phyloP scores from a whole-genome alignment of 1,140 invertebrate genomes.

The Pogonognathellus flavescens region DNA sequence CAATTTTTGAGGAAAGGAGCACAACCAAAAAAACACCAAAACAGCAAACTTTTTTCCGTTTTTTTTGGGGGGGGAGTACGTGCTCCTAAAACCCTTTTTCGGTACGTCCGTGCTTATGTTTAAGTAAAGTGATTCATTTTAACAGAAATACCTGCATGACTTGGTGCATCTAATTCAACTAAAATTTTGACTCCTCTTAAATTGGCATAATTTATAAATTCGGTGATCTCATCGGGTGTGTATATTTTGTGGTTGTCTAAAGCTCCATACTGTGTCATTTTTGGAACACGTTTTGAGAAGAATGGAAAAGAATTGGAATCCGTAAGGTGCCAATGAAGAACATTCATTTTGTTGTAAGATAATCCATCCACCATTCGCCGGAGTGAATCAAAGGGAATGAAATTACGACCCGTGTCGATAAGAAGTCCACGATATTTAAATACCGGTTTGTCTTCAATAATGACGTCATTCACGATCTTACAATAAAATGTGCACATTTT shows the following conservation, averaged over 20 bases:
- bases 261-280: constrained; percentile 69
- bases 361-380: constrained; percentile 82
- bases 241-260: constrained; percentile 68
- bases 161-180: constrained; percentile 87
- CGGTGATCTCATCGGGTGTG: constrained; percentile 65
- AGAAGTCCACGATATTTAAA: constrained; percentile 75
- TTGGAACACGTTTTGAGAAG: constrained; percentile 77
- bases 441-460: constrained; percentile 58
- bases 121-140: no score
- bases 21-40: no score
- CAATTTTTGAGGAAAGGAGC: no score
- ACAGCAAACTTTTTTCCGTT: no score
- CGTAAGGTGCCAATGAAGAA: constrained; percentile 88
- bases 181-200: constrained; percentile 82
- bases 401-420: constrained; percentile 84
- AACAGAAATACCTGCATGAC: constrained; percentile 85
- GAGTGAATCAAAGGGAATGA: constrained; percentile 79
- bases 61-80: no score
- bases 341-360: constrained; percentile 86
- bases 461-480: constrained; percentile 61
- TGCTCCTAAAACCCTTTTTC: no score
- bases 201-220: constrained; percentile 75
- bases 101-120: no score
- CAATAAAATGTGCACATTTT: no score
- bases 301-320: constrained; percentile 88